Percentiles rank a stretch among this genome's conserved stretches.
Evolutionary conservation across 2,888 invertebrate species (phyloP).

Genomic region (Alsophila aescularia): DNA sequence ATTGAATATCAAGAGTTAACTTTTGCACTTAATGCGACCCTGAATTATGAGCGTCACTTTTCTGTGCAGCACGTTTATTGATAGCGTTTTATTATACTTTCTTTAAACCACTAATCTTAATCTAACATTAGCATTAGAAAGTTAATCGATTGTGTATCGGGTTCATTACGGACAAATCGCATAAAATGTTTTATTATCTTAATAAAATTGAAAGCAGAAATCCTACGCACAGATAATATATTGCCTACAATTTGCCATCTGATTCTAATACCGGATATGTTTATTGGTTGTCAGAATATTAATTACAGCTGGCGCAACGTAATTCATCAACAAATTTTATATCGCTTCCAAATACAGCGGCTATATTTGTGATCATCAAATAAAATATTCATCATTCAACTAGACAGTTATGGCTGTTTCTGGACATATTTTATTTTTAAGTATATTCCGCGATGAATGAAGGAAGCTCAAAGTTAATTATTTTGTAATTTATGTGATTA

Average conservation of each 20-base stretch:
- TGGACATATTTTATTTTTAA: constrained; percentile 40
- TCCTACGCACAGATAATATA: constrained; percentile 50
- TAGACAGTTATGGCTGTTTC: constrained; percentile 43
- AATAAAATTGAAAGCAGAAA: constrained; percentile 58
- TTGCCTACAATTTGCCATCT: constrained; percentile 39
- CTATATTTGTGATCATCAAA: constrained; percentile 46
- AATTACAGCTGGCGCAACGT: constrained; percentile 45
- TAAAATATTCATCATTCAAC: constrained; percentile 52
- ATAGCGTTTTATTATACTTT: constrained; percentile 36
- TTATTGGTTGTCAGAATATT: constrained; percentile 49
- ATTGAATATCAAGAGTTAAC: constrained; percentile 41
- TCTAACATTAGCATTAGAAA: constrained; percentile 48
- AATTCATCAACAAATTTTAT: constrained; percentile 48
- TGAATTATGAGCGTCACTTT: constrained; percentile 10
- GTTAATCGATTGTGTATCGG: constrained; percentile 45
- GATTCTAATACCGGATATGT: constrained; percentile 54
- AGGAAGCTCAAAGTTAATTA: constrained; percentile 21
- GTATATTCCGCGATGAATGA: constrained; percentile 36
- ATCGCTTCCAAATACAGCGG: constrained; percentile 43
- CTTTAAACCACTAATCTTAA: constrained; percentile 40
- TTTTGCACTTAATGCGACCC: constrained; percentile 26
- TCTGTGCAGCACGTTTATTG: constrained; percentile 27
- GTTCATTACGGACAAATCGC: constrained; percentile 41
- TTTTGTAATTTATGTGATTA: constrained; percentile 4
- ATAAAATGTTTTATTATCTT: constrained; percentile 47